Evolutionary conservation across 2,113 vertebrate species (phyloP).

Genomic region (Notothenia rossii): DNA sequence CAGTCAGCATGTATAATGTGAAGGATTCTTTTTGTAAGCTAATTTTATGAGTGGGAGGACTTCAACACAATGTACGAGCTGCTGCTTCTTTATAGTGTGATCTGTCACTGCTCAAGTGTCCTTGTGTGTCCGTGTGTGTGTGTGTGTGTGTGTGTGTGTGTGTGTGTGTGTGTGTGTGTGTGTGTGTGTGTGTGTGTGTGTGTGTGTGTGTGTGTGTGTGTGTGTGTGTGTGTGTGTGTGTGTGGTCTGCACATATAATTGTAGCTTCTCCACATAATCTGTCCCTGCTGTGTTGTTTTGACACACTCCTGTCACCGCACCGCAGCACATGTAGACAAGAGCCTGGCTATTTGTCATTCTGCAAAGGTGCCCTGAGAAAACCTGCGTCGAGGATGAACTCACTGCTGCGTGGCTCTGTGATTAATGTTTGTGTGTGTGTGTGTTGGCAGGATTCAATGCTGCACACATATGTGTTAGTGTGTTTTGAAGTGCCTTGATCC

Average conservation of each 20-base stretch:
- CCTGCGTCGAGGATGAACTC: constrained; percentile 32
- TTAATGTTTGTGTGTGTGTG: constrained; percentile 28
- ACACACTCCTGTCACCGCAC: constrained; percentile 57
- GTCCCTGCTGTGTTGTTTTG: constrained; percentile 58
- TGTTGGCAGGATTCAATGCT: constrained; percentile 16
- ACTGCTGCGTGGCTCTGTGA: constrained; percentile 17
- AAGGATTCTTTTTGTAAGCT: constrained; percentile 56
- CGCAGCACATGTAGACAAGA: constrained; percentile 36
- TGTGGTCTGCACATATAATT: constrained; percentile 42
- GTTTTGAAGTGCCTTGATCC: constrained; percentile 80
- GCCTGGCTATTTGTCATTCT: constrained; percentile 52
- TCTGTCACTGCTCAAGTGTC: constrained; percentile 64
- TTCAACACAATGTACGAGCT: constrained; percentile 42
- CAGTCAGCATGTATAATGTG: constrained; percentile 41
- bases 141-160: constrained; percentile 26
- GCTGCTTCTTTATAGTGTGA: constrained; percentile 53
- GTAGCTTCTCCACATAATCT: constrained; percentile 55
- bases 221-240: constrained; percentile 27
- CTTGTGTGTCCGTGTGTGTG: constrained; percentile 44
- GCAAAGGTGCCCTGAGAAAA: constrained; percentile 36
- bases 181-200: constrained; percentile 26
- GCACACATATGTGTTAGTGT: constrained; percentile 50
- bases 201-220: background rate
- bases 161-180: constrained; percentile 21
- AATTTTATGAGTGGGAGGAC: constrained; percentile 62